Evolutionary conservation across 2,888 invertebrate species (phyloP), one percentile per base, ranked within the genome.

Genomic region (Papilio elwesi): DNA sequence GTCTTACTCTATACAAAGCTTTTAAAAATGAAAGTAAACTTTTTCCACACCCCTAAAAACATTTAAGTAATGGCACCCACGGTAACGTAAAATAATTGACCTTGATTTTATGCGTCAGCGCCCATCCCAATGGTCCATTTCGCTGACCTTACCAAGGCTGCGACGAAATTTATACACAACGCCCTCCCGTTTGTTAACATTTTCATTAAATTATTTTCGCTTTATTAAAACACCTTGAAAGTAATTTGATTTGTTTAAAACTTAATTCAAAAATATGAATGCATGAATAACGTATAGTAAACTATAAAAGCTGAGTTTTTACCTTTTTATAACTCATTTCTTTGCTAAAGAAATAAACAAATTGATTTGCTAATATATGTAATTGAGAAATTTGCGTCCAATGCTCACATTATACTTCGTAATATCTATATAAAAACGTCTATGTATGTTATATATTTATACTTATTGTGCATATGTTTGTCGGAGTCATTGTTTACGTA

Each of bases 91-190:
- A 77, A 81, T 79, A 67, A 79, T 78, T 79, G 83, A 76, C 90
- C 89, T 89, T 90, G 86, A 81, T 81, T 78, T 74, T 76, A 81
- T 85, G 80, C 87, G 90, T 87, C 88, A 88, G 66, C 68, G 78
- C 80, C 80, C 78, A 68, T 78, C 81, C 81, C 79, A 75, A 62
- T 76, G 76, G 74, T 73, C 77, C 76, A 80, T 80, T 80, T 80
- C 78, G 68, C 76, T 75, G 78, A 77, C 78, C 77, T 74, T 71
- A 68, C 68, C 66, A 74, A 75, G 63, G 76, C 65, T 68, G 72
- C 62, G 49, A 57, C 43, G 51, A 69, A 66, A 65, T 73, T 66
- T 16, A 62, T 69, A 69, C 57, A 66, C 66, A 73, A 51, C 0
- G 51, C 36, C 26, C 13, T 51, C 16, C 13, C 47, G 52, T 70